phyloP scores from a whole-genome alignment of 2,797 vertebrate species.

The Distichodus sexfasciatus region DNA sequence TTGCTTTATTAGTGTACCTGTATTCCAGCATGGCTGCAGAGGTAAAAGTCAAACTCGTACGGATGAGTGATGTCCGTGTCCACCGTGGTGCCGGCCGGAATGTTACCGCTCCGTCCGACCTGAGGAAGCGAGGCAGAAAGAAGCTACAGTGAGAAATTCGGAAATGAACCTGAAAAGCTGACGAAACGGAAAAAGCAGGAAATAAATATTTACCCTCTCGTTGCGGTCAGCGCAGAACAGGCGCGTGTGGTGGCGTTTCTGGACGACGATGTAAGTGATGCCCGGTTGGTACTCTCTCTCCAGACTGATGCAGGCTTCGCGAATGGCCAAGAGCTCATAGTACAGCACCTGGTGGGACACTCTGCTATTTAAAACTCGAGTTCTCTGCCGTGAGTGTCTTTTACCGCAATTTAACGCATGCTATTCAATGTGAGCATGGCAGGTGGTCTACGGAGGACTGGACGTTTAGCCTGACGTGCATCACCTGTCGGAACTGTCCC shows the following conservation, averaged over 20 bases:
- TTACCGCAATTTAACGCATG: too few species aligned
- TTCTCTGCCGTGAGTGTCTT: neutral
- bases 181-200: neutral
- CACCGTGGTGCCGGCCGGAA: slow-evolving; percentile 96
- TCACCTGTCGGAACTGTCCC: slow-evolving; percentile 97
- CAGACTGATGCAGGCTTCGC: slow-evolving; percentile 95
- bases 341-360: slow-evolving; percentile 83
- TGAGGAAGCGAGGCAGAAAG: slow-evolving; percentile 49
- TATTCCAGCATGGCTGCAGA: slow-evolving; percentile 98
- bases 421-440: too few species aligned
- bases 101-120: slow-evolving; percentile 98
- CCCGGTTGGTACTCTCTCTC: slow-evolving; percentile 98
- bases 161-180: neutral
- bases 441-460: neutral
- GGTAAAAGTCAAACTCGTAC: slow-evolving; percentile 99
- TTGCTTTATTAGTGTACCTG: slow-evolving; percentile 73
- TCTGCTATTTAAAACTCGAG: neutral
- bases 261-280: slow-evolving; percentile 96
- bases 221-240: slow-evolving; percentile 95
- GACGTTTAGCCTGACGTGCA: too few species aligned
- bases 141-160: neutral
- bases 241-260: slow-evolving; percentile 94
- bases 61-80: slow-evolving; percentile 98
- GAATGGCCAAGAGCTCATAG: slow-evolving; percentile 94
- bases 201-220: slow-evolving; percentile 83